Evolutionary conservation across 2,888 invertebrate genomes (phyloP).

Genomic region (Drosophila atroscutellata): DNA sequence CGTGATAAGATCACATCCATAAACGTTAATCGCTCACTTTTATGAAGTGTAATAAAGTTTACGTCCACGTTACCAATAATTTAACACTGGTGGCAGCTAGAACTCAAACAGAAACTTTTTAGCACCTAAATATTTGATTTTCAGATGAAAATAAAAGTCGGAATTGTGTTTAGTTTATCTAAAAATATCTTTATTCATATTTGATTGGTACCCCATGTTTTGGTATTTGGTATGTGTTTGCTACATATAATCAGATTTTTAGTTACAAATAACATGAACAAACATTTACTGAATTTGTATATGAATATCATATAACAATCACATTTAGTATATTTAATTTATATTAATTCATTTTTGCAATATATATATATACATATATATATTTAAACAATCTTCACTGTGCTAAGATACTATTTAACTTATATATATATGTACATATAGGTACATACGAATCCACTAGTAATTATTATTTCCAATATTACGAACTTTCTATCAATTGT

Average conservation of each 20-base stretch:
- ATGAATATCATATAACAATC: constrained; percentile 82
- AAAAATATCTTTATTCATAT: constrained; percentile 79
- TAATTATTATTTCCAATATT: constrained; percentile 53
- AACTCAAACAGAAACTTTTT: neutral
- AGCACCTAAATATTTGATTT: neutral
- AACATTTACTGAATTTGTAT: constrained; percentile 76
- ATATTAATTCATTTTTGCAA: constrained; percentile 43
- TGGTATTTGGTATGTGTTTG: constrained; percentile 41
- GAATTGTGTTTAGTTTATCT: constrained; percentile 66
- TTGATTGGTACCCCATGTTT: constrained; percentile 77
- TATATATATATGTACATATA: constrained; percentile 32
- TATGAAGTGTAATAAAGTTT: constrained; percentile 81
- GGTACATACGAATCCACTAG: constrained; percentile 25
- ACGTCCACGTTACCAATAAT: constrained; percentile 52
- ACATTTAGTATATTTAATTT: constrained; percentile 48
- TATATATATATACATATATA: constrained; percentile 53
- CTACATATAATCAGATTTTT: constrained; percentile 49
- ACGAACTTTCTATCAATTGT: constrained; percentile 58
- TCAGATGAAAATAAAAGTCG: constrained; percentile 21
- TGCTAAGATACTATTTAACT: constrained; percentile 50
- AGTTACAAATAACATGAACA: constrained; percentile 78
- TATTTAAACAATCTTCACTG: constrained; percentile 60
- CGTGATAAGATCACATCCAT: constrained; percentile 81
- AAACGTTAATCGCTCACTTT: constrained; percentile 79
- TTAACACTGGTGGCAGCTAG: constrained; percentile 26